These are phyloP conservation scores for Nomada goodeniana DNA, from an alignment of 2,888 invertebrate genomes.

Conservation along the genomic window DNA sequence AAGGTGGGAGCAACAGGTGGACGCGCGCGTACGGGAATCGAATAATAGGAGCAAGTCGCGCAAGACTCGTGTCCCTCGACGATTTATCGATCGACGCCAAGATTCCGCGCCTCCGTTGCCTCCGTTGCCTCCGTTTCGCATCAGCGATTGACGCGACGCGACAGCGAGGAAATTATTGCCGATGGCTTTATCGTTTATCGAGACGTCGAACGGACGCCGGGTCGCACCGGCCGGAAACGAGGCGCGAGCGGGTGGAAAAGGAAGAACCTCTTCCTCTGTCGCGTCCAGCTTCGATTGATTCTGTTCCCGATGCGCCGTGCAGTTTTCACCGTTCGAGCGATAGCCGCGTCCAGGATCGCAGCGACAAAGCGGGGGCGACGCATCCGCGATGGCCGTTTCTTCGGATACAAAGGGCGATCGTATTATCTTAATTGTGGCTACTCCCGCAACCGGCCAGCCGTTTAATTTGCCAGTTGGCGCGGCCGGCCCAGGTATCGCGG, in stretches of 20 bases:
- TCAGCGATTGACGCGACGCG: not conserved
- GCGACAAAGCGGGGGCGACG: not conserved
- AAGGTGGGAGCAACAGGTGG: constrained; percentile 79
- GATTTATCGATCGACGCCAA: constrained; percentile 37
- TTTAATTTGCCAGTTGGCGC: constrained; percentile 56
- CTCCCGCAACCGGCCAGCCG: constrained; percentile 46
- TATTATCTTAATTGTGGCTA: constrained; percentile 66
- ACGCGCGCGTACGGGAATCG: constrained; percentile 65
- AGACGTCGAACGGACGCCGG: too few species aligned
- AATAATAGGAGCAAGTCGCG: constrained; percentile 64
- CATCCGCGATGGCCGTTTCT: constrained; percentile 14
- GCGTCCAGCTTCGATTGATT: not conserved
- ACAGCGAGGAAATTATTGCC: too few species aligned
- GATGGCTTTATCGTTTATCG: too few species aligned
- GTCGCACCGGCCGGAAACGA: too few species aligned
- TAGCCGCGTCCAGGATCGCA: not conserved
- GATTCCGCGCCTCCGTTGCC: constrained; percentile 2
- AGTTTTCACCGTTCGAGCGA: not conserved
- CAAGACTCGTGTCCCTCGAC: constrained; percentile 16
- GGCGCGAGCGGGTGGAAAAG: not conserved
- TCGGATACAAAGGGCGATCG: constrained; percentile 39
- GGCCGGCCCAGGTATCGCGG: constrained; percentile 24
- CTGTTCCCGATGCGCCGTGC: not conserved
- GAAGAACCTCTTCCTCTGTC: not conserved
- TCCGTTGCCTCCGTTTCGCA: not conserved